phyloP scores from a whole-genome alignment of 1,140 invertebrate genomes.

The Venturia canescens region DNA sequence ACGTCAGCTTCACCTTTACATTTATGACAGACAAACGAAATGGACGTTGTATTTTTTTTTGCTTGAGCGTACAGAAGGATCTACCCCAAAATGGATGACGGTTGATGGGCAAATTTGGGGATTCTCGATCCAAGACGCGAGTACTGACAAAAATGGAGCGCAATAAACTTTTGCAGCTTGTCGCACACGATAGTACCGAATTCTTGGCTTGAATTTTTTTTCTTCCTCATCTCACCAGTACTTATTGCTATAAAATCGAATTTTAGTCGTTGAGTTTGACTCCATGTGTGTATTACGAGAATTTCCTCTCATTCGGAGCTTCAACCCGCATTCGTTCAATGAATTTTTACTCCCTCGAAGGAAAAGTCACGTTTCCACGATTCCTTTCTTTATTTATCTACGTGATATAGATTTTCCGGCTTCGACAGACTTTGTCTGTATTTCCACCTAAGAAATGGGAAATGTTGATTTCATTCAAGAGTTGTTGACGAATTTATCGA shows the following conservation, averaged over 20 bases:
- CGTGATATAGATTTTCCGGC: not conserved
- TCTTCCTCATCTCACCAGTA: not conserved
- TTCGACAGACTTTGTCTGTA: not conserved
- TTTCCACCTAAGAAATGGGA: constrained; percentile 15
- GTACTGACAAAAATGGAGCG: too few relatives aligned
- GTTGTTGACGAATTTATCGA: constrained; percentile 40
- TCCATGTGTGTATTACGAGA: not conserved
- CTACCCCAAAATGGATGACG: too few relatives aligned
- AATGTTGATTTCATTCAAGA: constrained; percentile 36
- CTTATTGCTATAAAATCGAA: not conserved
- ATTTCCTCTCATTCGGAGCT: not conserved
- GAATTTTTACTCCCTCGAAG: constrained; percentile 16
- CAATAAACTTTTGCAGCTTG: not conserved
- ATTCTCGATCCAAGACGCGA: too few relatives aligned
- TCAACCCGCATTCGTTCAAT: not conserved
- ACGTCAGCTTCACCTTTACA: too few relatives aligned
- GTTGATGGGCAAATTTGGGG: too few relatives aligned
- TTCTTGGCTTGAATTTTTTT: not conserved
- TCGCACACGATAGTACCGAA: not conserved
- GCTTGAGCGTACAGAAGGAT: too few relatives aligned
- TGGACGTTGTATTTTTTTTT: too few relatives aligned
- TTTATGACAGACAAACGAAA: too few relatives aligned
- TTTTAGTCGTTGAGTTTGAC: not conserved
- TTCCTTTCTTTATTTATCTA: constrained; percentile 21
- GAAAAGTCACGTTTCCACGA: constrained; percentile 1